Base-by-base conservation (phyloP, 2,113 vertebrate genomes). In the Callopanchax toddi region DNA sequence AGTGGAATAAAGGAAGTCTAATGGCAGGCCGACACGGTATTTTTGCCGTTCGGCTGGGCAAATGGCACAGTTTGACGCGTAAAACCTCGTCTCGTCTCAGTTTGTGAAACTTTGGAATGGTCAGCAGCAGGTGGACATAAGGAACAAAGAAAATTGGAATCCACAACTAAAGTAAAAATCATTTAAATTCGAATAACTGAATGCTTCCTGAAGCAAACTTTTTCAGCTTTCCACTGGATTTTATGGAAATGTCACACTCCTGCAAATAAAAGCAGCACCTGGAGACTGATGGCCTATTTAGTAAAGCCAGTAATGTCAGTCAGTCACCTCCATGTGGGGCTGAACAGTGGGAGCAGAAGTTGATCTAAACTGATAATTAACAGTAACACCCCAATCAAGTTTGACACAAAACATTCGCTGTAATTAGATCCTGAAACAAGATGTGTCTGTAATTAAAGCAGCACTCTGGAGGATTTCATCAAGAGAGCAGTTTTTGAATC, bases 281-380 rank as follows among this genome's bases (percentile, higher is more conserved):
- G 53, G 44, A 17, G 16, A n/a, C n/a, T n/a, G n/a, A n/a, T n/a
- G 50, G 45, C 44, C 26, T 58, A 60, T 59, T 66, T 49, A 76
- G 51, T 11, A 17, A 57, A 21, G 23, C 48, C 48, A 25, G 36
- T 59, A 46, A 73, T 32, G 65, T 72, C 45, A 61, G 39, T 56
- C 39, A 34, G 43, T 59, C 48, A 55, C 32, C 46, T 71, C 54
- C 48, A 53, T 22, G 29, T 32, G 56, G 7, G 21, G 22, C 72
- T 60, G 55, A 22, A 40, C 64, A 60, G 60, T 16, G 26, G 13
- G 8, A 50, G 25, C 12, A 51, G 22, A 43, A 37, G 54, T 70
- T 59, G 39, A 48, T 50, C 40, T 55, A 52, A 32, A 65, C 39
- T 60, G 32, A 71, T 52, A 70, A 72, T 76, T 70, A 72, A 18